Conservation (phyloP, 2,113 vertebrate genomes). For the Brachyhypopomus gauderio region DNA sequence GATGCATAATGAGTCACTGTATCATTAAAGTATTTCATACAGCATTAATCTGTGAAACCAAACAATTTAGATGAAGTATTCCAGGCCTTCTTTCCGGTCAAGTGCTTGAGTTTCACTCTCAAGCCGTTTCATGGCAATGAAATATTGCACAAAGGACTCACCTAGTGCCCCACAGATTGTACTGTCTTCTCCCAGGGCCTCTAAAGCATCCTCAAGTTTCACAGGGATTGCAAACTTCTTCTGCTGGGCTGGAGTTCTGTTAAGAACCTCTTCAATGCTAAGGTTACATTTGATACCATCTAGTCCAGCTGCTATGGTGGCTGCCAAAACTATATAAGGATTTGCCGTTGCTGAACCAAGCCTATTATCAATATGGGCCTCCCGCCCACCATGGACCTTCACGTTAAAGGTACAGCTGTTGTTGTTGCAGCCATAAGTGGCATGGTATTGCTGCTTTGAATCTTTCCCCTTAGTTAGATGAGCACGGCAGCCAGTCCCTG, state of each 20-base stretch:
- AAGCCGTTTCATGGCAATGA: conserved; percentile 89
- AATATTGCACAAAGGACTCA: conserved; percentile 86
- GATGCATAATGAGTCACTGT: too few relatives aligned
- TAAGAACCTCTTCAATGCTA: conserved; percentile 60
- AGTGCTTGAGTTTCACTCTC: conserved; percentile 90
- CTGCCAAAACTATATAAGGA: conserved; percentile 88
- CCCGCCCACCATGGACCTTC: conserved; percentile 83
- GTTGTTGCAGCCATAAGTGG: conserved; percentile 85
- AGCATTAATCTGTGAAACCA: not conserved
- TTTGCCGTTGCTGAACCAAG: conserved; percentile 89
- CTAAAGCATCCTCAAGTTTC: conserved; percentile 87
- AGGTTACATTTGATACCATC: conserved; percentile 82
- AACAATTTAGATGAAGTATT: conserved; percentile 87
- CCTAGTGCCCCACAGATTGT: conserved; percentile 82
- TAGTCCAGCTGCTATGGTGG: conserved; percentile 87
- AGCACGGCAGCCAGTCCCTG: conserved; percentile 80
- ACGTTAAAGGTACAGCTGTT: conserved; percentile 89
- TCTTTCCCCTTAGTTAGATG: conserved; percentile 80
- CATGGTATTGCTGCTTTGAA: conserved; percentile 75
- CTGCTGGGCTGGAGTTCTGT: conserved; percentile 64
- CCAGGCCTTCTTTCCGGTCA: conserved; percentile 90
- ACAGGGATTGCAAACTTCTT: conserved; percentile 77
- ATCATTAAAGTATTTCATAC: too few relatives aligned
- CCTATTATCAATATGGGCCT: conserved; percentile 85
- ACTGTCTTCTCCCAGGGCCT: conserved; percentile 77